A percentile compares a stretch with the other conserved stretches of the same genome.
Evolutionary conservation across 1,140 invertebrate genomes (phyloP).

Genomic region (Lutraria rhynchaena): DNA sequence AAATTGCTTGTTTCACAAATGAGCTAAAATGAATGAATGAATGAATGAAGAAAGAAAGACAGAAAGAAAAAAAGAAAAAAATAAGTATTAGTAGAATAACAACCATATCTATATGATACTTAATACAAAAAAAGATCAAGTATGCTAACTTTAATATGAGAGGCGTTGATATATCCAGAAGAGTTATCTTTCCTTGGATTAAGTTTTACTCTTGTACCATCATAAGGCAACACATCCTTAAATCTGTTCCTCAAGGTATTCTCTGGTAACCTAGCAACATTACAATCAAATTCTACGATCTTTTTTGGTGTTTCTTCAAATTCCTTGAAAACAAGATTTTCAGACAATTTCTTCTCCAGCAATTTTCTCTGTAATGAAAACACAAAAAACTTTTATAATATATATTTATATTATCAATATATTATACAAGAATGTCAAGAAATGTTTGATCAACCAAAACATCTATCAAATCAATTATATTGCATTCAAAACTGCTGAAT

Average conservation of each 20-base stretch:
- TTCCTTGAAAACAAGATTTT: slow-evolving; percentile 91
- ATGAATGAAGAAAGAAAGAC: too few species aligned
- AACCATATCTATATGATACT: too few species aligned
- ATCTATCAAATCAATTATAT: too few species aligned
- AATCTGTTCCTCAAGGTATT: slow-evolving; percentile 83
- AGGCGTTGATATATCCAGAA: slow-evolving; percentile 94
- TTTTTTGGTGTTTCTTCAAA: slow-evolving; percentile 94
- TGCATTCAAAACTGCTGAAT: too few species aligned
- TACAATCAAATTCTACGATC: slow-evolving; percentile 87
- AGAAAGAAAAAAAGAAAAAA: too few species aligned
- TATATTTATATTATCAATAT: too few species aligned
- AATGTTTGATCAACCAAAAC: too few species aligned
- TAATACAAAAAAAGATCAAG: too few species aligned
- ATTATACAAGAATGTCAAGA: too few species aligned
- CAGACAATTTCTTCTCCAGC: slow-evolving; percentile 90
- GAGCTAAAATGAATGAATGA: too few species aligned
- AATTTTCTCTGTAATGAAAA: slow-evolving; percentile 88
- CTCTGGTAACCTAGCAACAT: slow-evolving; percentile 85
- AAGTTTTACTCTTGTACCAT: slow-evolving; percentile 91
- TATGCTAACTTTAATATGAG: slow-evolving; percentile 88
- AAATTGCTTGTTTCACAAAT: too few species aligned
- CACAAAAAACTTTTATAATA: background rate
- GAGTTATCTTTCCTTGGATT: slow-evolving; percentile 89
- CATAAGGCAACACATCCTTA: slow-evolving; percentile 92
- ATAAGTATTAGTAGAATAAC: too few species aligned